These are phyloP conservation scores for Lissonota sp. DNA, from an alignment of 2,888 invertebrate species.

Conservation along the genomic window DNA sequence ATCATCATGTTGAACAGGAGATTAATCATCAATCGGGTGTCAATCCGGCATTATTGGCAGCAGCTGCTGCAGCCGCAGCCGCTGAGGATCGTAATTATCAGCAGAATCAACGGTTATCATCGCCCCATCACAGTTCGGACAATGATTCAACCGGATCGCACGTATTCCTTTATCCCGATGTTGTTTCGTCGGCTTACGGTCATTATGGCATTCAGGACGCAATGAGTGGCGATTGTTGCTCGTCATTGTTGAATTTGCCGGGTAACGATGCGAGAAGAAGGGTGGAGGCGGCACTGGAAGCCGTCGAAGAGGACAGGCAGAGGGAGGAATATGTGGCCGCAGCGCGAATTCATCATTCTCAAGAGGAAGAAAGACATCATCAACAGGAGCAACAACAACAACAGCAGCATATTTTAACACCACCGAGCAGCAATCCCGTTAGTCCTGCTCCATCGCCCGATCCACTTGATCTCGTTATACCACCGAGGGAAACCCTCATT, in stretches of 20 bases:
- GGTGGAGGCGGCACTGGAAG: conserved; percentile 87
- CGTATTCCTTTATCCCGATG: conserved; percentile 75
- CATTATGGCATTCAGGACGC: conserved; percentile 63
- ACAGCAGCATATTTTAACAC: conserved; percentile 84
- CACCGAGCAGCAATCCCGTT: conserved; percentile 87
- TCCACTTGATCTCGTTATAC: conserved; percentile 85
- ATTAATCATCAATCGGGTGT: conserved; percentile 65
- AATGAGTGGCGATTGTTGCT: conserved; percentile 64
- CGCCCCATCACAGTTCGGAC: conserved; percentile 67
- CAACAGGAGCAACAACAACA: conserved; percentile 10
- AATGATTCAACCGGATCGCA: conserved; percentile 74
- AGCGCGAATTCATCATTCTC: conserved; percentile 43
- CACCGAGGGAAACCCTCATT: conserved; percentile 86
- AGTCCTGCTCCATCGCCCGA: conserved; percentile 86
- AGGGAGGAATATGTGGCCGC: conserved; percentile 62
- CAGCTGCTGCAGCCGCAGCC: conserved; percentile 83
- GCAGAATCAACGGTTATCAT: conserved; percentile 54
- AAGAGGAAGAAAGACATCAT: conserved; percentile 60
- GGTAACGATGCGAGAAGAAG: conserved; percentile 86
- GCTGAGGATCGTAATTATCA: conserved; percentile 75
- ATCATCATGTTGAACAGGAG: conserved; percentile 48
- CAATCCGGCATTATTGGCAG: conserved; percentile 79
- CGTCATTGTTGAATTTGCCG: conserved; percentile 78
- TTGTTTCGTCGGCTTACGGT: conserved; percentile 71
- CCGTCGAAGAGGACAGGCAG: conserved; percentile 84